Base-by-base conservation (phyloP, 2,797 vertebrate species). In the Halcyon leucocephala region DNA sequence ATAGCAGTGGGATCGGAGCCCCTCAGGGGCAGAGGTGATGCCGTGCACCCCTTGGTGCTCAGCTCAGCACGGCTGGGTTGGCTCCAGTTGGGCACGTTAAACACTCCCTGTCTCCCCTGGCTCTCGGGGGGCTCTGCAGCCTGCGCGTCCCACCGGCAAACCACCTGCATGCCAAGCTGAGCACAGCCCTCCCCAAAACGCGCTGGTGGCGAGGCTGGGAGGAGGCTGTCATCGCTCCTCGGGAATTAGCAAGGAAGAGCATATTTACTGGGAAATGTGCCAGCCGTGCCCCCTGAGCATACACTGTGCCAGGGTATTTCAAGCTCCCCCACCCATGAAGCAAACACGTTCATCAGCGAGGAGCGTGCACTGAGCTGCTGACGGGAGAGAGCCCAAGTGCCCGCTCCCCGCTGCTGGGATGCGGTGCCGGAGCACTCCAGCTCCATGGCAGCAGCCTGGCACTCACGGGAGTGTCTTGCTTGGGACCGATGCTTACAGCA, bases 361-460 rank as follows among this genome's bases (percentile, higher is more conserved):
- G 39, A 54, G 35, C 9, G 1, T 1, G 16, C 70, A 4, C 7
- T 2, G 55, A 57, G 8, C 54, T 14, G 79, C 44, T n/a, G 37
- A 0, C 67, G 26, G 48, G 44, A 74, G 16, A 9, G 52, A 88
- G 57, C 57, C 62, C 1, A 1, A 29, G 66, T 24, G 73, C 41
- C 73, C 33, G 65, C 20, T 62, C 81, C 57, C 28, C 57, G 2
- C 28, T 17, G 86, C 88, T 46, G 71, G 31, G 51, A n/a, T 14
- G 35, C 0, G 51, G 79, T 6, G 70, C 87, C 7, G 13, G 81
- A 95, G 94, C 84, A 94, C 90, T 58, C 86, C 93, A 93, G 79
- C 90, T 12, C 44, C 10, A 22, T n/a, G 89, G 33, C 92, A 90
- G 95, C 93, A 91, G 94, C 90, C 83, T 57, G 84, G 95, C 84